Evolutionary conservation across 1,140 invertebrate genomes (phyloP).

Genomic region (Dreissena polymorpha): DNA sequence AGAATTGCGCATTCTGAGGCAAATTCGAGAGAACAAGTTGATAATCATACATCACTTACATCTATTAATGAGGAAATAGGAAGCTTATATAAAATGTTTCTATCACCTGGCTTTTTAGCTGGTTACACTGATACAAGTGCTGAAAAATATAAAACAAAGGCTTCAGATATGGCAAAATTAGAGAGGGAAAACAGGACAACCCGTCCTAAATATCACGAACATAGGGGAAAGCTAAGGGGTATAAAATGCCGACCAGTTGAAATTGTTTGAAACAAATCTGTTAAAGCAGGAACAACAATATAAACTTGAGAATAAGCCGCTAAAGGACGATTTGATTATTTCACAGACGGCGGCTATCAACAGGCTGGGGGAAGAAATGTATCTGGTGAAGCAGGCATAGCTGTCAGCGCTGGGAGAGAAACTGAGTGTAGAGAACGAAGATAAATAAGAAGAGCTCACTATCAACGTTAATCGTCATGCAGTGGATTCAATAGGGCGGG

Average conservation of each 20-base stretch:
- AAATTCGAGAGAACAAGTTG: no score
- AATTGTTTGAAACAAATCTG: constrained; percentile 73
- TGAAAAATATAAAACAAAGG: no score
- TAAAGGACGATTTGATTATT: constrained; percentile 64
- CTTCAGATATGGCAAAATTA: no score
- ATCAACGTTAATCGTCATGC: constrained; percentile 48
- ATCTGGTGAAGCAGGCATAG: constrained; percentile 58
- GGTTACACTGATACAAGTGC: no score
- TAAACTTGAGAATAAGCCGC: constrained; percentile 77
- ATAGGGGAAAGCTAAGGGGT: constrained; percentile 84
- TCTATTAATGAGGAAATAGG: no score
- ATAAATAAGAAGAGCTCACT: neutral
- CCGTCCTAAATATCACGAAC: constrained; percentile 35
- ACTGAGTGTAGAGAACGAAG: constrained; percentile 30
- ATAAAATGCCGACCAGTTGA: constrained; percentile 82
- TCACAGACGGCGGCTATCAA: constrained; percentile 55
- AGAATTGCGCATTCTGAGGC: no score
- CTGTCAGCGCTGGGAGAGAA: constrained; percentile 54
- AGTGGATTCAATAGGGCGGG: constrained; percentile 56
- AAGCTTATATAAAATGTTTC: no score
- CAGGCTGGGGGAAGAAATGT: constrained; percentile 57
- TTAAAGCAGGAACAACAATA: constrained; percentile 82
- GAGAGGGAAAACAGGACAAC: neutral
- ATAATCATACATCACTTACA: no score
- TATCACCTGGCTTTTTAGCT: no score